Base-by-base conservation (phyloP, 2,797 vertebrate species). In the Eulemur mongoz region DNA sequence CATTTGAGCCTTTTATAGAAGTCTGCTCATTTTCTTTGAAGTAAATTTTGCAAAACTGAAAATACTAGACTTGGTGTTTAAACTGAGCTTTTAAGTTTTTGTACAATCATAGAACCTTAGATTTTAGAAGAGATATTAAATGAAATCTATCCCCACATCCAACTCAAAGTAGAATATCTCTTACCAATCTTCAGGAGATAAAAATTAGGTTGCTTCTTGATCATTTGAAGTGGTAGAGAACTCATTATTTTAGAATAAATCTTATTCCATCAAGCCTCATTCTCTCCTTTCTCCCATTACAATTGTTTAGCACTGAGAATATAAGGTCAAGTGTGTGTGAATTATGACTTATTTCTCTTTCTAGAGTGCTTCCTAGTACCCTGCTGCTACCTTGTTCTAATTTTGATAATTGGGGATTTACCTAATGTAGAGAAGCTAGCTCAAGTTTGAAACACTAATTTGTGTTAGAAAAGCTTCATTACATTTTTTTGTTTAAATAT, bases 1-100 rank as follows among this genome's bases (percentile, higher is more conserved):
- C 76, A 91, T 89, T 94, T 81, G 72, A 85, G 57, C 59, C 92
- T 97, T 97, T 96, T 96, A 96, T 92, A 76, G 87, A 96, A 83
- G 45, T 91, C 50, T 94, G 82, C 45, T 96, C 57, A 50, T 97
- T 95, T 73, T 95, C 96, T 97, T 97, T 98, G 93, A 98, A 96
- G 82, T 92, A 27, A 89, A 45, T 87, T 95, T 96, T 94, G 57
- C 52, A 93, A 94, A 96, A 95, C 45, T 73, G 63, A 94, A 95
- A 95, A 89, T 86, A 23, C 80, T 96, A 67, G 14, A 89, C 72
- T 95, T 95, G 48, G 25, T 84, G 48, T 92, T 97, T 89, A 59
- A 92, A 86, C 23, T 14, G 7, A 97, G 50, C 72, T 93, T 93
- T 91, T 82, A 83, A 75, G 45, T 89, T 95, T 82, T 96, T 72